Conservation (phyloP, 2,113 vertebrate genomes). For the Salvator merianae region DNA sequence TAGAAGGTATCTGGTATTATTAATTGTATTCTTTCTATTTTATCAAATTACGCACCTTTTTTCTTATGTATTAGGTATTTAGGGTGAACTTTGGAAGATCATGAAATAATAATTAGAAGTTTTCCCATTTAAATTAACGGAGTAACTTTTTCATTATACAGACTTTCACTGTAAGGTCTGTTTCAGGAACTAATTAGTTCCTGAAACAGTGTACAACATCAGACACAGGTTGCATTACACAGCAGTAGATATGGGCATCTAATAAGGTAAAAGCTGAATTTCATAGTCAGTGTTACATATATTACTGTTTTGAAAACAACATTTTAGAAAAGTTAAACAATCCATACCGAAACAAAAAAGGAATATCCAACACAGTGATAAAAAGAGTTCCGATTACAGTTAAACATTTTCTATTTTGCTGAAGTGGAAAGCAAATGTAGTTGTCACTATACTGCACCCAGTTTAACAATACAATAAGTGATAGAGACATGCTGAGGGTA, state of each 20-base stretch:
- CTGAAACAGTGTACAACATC: neutral
- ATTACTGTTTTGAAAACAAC: neutral
- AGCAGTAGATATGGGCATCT: neutral
- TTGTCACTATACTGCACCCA: neutral
- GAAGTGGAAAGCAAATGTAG: neutral
- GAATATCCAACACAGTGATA: neutral
- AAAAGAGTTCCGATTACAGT: neutral
- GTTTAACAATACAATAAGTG: neutral
- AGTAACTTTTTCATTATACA: too few species aligned
- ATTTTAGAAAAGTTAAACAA: neutral
- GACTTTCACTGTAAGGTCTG: too few species aligned
- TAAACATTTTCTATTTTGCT: neutral
- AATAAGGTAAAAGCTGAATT: neutral
- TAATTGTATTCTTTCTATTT: too few species aligned
- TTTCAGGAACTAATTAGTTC: too few species aligned
- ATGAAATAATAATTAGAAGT: too few species aligned
- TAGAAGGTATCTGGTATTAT: too few species aligned
- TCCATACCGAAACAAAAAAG: neutral
- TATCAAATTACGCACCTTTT: too few species aligned
- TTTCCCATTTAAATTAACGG: too few species aligned
- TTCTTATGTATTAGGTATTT: too few species aligned
- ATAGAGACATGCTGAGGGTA: neutral
- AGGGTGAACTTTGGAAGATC: too few species aligned
- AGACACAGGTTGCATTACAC: neutral
- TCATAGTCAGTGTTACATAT: neutral